These are phyloP conservation scores for Amphilophus citrinellus DNA, from an alignment of 2,113 vertebrate genomes.

Conservation along the genomic window DNA sequence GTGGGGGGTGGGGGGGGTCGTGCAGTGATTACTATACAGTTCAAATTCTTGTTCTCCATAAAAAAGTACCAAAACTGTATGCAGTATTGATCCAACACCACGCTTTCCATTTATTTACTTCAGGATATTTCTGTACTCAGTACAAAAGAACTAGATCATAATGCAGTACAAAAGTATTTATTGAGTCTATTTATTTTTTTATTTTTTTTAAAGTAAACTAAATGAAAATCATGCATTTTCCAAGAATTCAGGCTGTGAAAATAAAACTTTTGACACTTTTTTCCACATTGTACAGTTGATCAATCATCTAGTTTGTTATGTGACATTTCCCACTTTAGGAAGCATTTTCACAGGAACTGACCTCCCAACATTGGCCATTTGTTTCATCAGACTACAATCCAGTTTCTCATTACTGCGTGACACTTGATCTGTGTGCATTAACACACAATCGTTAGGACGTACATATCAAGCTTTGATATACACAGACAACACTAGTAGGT, in stretches of 20 bases:
- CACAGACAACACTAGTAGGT: too few relatives aligned
- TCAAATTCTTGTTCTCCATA: slow-evolving; percentile 41
- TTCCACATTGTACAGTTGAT: not conserved
- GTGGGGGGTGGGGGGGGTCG: not conserved
- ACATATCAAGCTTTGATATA: too few relatives aligned
- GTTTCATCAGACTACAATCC: not conserved
- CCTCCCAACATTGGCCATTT: too few relatives aligned
- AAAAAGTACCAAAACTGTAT: slow-evolving; percentile 21
- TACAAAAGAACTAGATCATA: slow-evolving; percentile 4
- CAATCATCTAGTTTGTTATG: not conserved
- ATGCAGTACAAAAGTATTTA: not conserved
- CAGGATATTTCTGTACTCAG: slow-evolving; percentile 15
- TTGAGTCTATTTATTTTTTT: not conserved
- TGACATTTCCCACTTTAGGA: not conserved
- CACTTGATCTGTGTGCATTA: not conserved
- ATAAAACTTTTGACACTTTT: not conserved
- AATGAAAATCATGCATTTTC: not conserved
- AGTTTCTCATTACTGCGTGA: not conserved
- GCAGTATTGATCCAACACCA: slow-evolving; percentile 43
- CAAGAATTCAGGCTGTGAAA: not conserved
- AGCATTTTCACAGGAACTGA: too few relatives aligned
- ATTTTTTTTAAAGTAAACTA: not conserved
- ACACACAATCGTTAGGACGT: too few relatives aligned
- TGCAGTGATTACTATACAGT: slow-evolving; percentile 43
- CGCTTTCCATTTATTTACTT: slow-evolving; percentile 14